Evolutionary conservation across 2,797 vertebrate species (phyloP), one percentile per base, ranked within the genome.

Genomic region (Hypotaenidia okinawae): DNA sequence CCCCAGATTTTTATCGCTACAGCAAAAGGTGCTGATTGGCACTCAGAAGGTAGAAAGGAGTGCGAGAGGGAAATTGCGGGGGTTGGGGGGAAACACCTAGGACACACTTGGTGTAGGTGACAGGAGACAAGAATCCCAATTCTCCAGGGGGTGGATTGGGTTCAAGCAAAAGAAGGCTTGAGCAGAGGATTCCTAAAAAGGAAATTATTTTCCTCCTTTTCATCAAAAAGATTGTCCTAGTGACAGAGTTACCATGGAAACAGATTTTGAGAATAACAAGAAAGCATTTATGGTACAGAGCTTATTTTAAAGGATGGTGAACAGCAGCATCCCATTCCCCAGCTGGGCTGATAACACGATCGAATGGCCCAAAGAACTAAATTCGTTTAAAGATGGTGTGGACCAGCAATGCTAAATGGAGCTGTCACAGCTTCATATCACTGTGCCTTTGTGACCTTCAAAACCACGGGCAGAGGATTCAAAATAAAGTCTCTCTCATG

Each of bases 161-260:
- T 86, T 89, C 83, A 90, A 91, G 47, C 25, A 49, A 90, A 87
- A 84, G 70, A 23, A 8, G 23, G 89, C 43, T 45, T 84, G 68
- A 91, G 69, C 69, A 76, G 61, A 86, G 28, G 54, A 82, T 88
- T 87, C 77, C 80, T 87, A 51, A 91, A 88, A 84, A 86, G 70
- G 83, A 93, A 96, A 91, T 82, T 16, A 88, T 88, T 94, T 94
- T 90, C 74, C 58, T 93, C 57, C 66, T 91, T 94, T 92, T 93
- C 88, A 77, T 70, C 58, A 90, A 62, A 64, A 92, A 76, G 79
- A 82, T 81, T 72, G 62, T 91, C 90, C 70, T 59, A 70, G 77
- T 41, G 54, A 73, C 63, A 70, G 45, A 51, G 67, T 96, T 93
- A 77, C 95, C 87, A 89, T 89, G 83, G 95, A 82, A 95, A 96